A percentile compares a stretch with the other conserved stretches of the same genome.
These are phyloP conservation scores for Falco rusticolus DNA, from an alignment of 2,797 vertebrate species.

Conservation along the genomic window DNA sequence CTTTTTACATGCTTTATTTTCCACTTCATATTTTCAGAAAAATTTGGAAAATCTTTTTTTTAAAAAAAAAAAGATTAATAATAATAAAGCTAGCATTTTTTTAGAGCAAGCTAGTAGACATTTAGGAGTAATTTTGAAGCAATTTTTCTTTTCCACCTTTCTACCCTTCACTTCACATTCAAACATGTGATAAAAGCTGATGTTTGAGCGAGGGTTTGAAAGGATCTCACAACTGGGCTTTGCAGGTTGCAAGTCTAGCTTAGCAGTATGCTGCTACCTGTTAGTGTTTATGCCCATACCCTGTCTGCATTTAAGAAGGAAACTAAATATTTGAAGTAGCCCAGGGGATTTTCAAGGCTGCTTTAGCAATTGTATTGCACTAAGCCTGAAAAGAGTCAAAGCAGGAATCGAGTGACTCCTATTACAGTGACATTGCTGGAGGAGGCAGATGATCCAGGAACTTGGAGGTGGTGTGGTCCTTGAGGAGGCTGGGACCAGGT, in stretches of 20 bases:
- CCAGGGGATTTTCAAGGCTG: background rate
- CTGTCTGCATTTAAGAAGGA: background rate
- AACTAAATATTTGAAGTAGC: background rate
- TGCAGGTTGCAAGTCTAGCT: background rate
- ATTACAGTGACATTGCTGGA: background rate
- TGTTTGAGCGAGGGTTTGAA: background rate
- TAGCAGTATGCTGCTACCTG: background rate
- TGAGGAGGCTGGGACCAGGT: background rate
- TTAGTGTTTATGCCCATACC: background rate
- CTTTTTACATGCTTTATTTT: background rate
- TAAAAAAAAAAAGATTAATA: background rate
- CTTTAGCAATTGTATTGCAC: background rate
- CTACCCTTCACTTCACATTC: background rate
- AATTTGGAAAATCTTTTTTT: background rate
- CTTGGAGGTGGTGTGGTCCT: background rate
- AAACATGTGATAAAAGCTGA: background rate
- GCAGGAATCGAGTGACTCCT: background rate
- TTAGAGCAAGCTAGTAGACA: background rate
- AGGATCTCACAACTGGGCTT: background rate
- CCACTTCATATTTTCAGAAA: background rate
- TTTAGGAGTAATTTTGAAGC: background rate
- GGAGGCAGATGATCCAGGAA: background rate
- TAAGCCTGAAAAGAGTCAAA: background rate
- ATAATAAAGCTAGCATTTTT: background rate
- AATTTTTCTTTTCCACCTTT: background rate